These are phyloP conservation scores for Tragelaphus oryx DNA, from an alignment of 2,797 vertebrate genomes.

Conservation along the genomic window DNA sequence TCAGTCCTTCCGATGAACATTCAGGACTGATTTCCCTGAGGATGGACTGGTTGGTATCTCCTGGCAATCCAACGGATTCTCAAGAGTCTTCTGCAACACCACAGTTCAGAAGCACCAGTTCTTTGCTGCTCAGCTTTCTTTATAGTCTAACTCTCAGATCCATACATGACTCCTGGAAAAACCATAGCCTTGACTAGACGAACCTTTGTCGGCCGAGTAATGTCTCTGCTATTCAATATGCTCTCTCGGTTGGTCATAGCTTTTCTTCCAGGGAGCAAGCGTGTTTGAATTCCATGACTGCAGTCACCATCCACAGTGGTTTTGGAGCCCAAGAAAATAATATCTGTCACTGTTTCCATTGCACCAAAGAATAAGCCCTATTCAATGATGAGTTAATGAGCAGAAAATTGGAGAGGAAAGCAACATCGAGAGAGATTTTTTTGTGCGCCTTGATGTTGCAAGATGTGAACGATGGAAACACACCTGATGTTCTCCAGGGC, in stretches of 20 bases:
- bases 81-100: background rate
- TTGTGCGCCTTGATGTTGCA: background rate
- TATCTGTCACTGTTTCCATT: background rate
- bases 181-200: background rate
- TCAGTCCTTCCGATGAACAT: fast-evolving
- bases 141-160: background rate
- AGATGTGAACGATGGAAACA: background rate
- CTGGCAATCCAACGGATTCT: background rate
- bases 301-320: background rate
- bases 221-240: background rate
- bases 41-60: background rate
- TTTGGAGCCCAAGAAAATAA: background rate
- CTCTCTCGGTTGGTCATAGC: background rate
- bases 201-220: background rate
- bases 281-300: background rate
- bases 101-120: background rate
- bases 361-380: background rate
- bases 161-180: background rate
- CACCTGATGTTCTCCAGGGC: too few species aligned
- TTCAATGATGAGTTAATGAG: background rate
- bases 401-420: background rate
- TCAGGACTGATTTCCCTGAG: background rate
- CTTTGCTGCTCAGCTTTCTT: background rate
- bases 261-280: background rate
- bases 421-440: fast-evolving